Base-by-base conservation (phyloP, 2,888 invertebrate genomes). In the Rhopalosiphum nymphaeae region DNA sequence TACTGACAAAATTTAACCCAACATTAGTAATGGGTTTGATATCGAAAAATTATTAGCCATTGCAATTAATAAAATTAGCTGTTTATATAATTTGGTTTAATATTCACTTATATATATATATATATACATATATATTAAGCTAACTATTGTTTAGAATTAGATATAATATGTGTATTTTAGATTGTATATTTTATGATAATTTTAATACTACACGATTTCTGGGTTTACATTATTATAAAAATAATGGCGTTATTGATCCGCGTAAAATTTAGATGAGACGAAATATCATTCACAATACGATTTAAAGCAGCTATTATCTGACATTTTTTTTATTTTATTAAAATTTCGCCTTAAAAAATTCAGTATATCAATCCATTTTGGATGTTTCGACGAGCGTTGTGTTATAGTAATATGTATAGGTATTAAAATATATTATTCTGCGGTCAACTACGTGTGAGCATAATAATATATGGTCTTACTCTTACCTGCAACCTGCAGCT, bases 181-280 rank as follows among this genome's bases (percentile, higher is more conserved):
- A 13, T n/a, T 4, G n/a, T n/a, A n/a, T 1, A 1, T 0, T 1
- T 13, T 5, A 67, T 7, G 4, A n/a, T 67, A 5, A 7, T 78
- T 21, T 78, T 78, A 21, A 78, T 36, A 36, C 7, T 78, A 16
- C 16, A 36, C 1, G 36, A 78, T 36, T 78, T 36, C 2, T 78
- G n/a, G 2, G 36, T 78, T 36, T 78, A 78, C 21, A 21, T 78
- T n/a, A n/a, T 61, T 61, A 53, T 53, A 53, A 21, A 21, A 21
- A 53, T 53, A 53, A 53, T 53, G 53, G 3, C 10, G 29, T 29
- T 3, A 29, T 2, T 11, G 11, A 29, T 61, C 11, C 3, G 11
- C 16, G 61, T 61, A 26, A 29, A 61, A 78, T 36, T 36, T 7
- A 7, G 36, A 78, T 7, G 16, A 5, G 21, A 5, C 16, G 26